A percentile compares a stretch with the other conserved stretches of the same genome.
Evolutionary conservation across 2,797 vertebrate genomes (phyloP).

Genomic region (Anguilla anguilla): DNA sequence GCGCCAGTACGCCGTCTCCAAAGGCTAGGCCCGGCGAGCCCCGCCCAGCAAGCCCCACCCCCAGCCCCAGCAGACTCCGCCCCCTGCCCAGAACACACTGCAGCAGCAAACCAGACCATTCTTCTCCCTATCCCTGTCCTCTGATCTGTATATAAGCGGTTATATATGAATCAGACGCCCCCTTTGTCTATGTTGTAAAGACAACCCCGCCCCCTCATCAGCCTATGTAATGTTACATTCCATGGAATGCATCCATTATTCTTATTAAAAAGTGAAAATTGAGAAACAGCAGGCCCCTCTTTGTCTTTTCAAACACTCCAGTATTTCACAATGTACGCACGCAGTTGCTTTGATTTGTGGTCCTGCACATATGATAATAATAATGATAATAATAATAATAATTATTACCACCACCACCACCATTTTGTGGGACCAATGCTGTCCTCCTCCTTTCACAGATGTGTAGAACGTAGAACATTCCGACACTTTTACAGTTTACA

Average conservation of each 20-base stretch:
- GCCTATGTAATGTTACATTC: constrained; percentile 55
- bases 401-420: neutral
- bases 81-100: constrained; percentile 2
- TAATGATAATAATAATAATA: neutral
- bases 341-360: neutral
- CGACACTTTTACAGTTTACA: neutral
- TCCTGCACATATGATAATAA: neutral
- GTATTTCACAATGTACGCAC: neutral
- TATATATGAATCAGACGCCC: neutral
- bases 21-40: constrained; percentile 65
- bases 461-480: neutral
- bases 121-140: neutral
- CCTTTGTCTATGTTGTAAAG: neutral
- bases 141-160: neutral
- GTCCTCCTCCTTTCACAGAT: neutral
- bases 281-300: constrained; percentile 30
- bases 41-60: neutral
- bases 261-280: constrained; percentile 66
- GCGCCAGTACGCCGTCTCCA: constrained; percentile 73
- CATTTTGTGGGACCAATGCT: neutral
- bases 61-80: neutral
- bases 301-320: constrained; percentile 13
- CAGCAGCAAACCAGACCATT: neutral
- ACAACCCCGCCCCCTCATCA: constrained; percentile 25
- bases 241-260: constrained; percentile 64